Conservation (phyloP, 2,113 vertebrate species). For the Synchiropus splendidus region DNA sequence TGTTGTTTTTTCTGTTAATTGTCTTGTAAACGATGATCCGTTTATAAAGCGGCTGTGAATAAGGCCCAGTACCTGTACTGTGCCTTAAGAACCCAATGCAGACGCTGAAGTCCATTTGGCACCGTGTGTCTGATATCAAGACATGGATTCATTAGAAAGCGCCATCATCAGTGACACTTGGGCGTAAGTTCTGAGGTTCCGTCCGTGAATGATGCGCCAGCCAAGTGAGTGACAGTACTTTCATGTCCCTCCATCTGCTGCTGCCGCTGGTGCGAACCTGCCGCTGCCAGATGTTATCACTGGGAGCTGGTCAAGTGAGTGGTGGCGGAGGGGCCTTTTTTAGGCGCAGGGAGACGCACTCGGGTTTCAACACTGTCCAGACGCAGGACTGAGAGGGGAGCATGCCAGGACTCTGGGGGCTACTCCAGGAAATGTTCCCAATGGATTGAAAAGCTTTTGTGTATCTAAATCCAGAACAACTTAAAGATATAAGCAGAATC, state of each 20-base stretch:
- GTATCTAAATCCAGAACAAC: conserved; percentile 56
- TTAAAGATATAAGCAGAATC: conserved; percentile 60
- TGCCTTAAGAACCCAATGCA: too few relatives aligned
- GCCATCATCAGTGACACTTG: conserved; percentile 48
- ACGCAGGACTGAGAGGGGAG: conserved; percentile 52
- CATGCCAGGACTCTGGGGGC: conserved; percentile 30
- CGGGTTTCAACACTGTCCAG: conserved; percentile 68
- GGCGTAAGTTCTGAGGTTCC: conserved; percentile 17
- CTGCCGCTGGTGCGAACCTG: conserved; percentile 45
- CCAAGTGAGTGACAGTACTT: conserved; percentile 54
- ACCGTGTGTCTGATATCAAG: too few relatives aligned
- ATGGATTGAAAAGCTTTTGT: conserved; percentile 71
- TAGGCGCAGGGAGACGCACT: conserved; percentile 54
- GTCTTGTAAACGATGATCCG: too few relatives aligned
- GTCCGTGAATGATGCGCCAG: too few relatives aligned
- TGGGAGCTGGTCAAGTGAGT: conserved; percentile 60
- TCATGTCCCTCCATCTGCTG: conserved; percentile 56
- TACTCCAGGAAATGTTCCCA: conserved; percentile 40
- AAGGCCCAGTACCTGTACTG: too few relatives aligned
- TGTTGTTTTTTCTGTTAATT: too few relatives aligned
- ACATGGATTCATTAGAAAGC: conserved; percentile 27
- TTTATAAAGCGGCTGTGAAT: too few relatives aligned
- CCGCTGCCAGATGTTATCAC: conserved; percentile 64
- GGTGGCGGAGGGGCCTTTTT: conserved; percentile 45
- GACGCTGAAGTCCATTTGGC: too few relatives aligned